These are phyloP conservation scores for Sula dactylatra DNA, from an alignment of 2,113 vertebrate species.

Conservation along the genomic window DNA sequence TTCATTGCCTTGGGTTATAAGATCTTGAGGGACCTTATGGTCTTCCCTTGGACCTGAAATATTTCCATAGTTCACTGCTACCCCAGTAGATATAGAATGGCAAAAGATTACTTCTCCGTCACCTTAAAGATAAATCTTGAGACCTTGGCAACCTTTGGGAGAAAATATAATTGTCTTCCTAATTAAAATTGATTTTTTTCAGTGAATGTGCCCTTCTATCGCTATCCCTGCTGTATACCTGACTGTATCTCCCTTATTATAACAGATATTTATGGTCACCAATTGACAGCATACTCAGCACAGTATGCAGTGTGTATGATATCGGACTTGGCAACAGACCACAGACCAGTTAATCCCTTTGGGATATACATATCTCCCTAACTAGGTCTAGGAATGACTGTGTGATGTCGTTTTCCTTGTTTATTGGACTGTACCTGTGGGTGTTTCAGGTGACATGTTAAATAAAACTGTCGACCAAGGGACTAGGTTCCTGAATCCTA, in stretches of 20 bases:
- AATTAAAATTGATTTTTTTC: constrained; percentile 75
- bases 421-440: not conserved
- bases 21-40: constrained; percentile 42
- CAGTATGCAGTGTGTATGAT: not conserved
- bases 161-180: constrained; percentile 73
- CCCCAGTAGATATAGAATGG: constrained; percentile 15
- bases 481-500: not conserved
- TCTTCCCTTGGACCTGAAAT: constrained; percentile 41
- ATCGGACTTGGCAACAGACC: not conserved
- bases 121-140: constrained; percentile 69
- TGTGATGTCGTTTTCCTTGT: not conserved
- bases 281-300: constrained; percentile 35
- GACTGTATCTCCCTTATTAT: constrained; percentile 50
- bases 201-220: constrained; percentile 59
- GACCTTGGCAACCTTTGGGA: constrained; percentile 64
- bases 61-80: constrained; percentile 18
- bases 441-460: not conserved
- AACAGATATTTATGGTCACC: constrained; percentile 55
- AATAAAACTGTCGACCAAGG: not conserved
- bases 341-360: not conserved
- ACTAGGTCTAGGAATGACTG: not conserved
- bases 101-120: constrained; percentile 58
- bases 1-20: constrained; percentile 45
- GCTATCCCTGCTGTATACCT: constrained; percentile 40
- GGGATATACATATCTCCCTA: not conserved